Evolutionary conservation across 2,888 invertebrate genomes (phyloP).

Genomic region (Cyrtodaria siliqua): DNA sequence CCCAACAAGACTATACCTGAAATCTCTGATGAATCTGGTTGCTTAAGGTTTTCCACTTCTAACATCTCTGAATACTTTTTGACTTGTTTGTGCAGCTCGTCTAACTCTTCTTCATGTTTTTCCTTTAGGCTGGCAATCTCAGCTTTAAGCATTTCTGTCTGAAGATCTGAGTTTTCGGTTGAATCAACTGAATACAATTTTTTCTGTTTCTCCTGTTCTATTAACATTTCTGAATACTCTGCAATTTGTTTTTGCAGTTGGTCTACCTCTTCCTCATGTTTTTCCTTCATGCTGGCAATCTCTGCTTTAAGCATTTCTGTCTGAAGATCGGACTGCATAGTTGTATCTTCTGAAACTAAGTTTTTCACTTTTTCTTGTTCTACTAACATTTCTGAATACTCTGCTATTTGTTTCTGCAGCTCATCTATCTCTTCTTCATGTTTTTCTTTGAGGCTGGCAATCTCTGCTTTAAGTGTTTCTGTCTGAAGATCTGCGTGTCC

Average conservation of each 20-base stretch:
- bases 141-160: not conserved
- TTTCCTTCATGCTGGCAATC: not conserved
- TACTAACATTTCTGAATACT: too few relatives aligned
- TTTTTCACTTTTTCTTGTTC: not conserved
- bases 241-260: not conserved
- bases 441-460: constrained; percentile 38
- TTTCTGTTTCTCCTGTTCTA: constrained; percentile 10
- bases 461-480: constrained; percentile 42
- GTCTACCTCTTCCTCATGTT: not conserved
- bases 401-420: constrained; percentile 28
- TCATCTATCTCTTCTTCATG: constrained; percentile 30
- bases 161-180: too few relatives aligned
- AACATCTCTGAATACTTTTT: not conserved
- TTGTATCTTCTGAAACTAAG: not conserved
- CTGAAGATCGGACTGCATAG: not conserved
- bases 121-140: not conserved
- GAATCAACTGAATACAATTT: too few relatives aligned
- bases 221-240: too few relatives aligned
- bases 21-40: not conserved
- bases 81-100: not conserved
- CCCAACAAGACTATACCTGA: not conserved
- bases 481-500: constrained; percentile 16
- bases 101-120: not conserved
- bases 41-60: not conserved
- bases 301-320: not conserved